phyloP scores from a whole-genome alignment of 1,140 invertebrate species.

The Aphelinus atriplicis region DNA sequence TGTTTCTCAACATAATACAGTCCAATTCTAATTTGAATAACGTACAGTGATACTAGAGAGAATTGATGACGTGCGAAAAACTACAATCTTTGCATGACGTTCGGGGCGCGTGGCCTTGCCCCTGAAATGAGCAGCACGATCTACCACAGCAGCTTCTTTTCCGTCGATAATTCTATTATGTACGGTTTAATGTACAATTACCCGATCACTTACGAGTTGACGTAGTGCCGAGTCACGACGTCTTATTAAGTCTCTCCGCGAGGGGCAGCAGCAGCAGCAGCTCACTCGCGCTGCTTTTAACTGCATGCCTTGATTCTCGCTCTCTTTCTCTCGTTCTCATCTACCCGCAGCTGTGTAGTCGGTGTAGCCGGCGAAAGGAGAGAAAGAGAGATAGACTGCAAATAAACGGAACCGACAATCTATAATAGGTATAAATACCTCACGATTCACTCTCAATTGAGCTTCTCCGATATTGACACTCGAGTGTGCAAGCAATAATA shows the following conservation, averaged over 20 bases:
- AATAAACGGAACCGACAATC: background rate
- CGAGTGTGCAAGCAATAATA: too few species aligned
- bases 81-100: too few species aligned
- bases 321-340: conserved; percentile 17
- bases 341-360: background rate
- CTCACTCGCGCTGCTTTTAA: conserved; percentile 5
- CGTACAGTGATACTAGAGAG: too few species aligned
- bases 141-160: conserved; percentile 33
- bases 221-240: conserved; percentile 64
- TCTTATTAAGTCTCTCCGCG: conserved; percentile 62
- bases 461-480: too few species aligned
- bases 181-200: conserved; percentile 67
- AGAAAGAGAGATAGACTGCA: conserved; percentile 2
- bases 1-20: too few species aligned
- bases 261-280: conserved; percentile 22
- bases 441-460: background rate
- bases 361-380: background rate
- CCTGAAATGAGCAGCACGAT: conserved; percentile 14
- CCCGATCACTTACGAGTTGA: conserved; percentile 65
- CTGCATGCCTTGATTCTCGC: conserved; percentile 20
- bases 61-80: too few species aligned
- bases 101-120: background rate
- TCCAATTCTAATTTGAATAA: too few species aligned
- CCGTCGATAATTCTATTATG: conserved; percentile 64
- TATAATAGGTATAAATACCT: background rate